Conservation (phyloP, 2,113 vertebrate species). For the Spheniscus mendiculus region DNA sequence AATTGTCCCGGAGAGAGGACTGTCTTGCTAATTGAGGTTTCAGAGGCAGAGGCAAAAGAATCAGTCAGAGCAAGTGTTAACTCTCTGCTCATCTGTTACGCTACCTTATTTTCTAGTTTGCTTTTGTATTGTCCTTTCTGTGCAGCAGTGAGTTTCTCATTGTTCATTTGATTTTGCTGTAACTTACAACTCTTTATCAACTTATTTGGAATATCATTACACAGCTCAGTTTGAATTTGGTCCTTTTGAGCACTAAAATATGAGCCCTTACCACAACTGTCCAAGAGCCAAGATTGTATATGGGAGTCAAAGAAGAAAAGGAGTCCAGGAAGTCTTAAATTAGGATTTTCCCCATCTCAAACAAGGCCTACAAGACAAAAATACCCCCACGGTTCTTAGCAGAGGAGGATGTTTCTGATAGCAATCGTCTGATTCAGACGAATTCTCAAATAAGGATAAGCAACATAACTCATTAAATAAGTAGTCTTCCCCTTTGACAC, state of each 20-base stretch:
- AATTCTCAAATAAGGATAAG: conserved; percentile 56
- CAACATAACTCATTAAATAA: conserved; percentile 46
- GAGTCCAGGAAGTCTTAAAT: conserved; percentile 37
- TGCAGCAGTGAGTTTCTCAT: background rate
- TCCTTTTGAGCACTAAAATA: background rate
- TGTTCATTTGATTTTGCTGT: background rate
- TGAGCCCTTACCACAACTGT: background rate
- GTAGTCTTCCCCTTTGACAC: conserved; percentile 35
- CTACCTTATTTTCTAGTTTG: background rate
- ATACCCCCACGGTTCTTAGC: background rate
- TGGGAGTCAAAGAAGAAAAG: background rate
- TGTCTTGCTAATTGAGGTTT: background rate
- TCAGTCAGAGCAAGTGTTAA: background rate
- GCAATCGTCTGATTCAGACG: conserved; percentile 33
- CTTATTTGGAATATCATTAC: background rate
- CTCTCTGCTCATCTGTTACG: background rate
- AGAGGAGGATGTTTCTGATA: conserved; percentile 43
- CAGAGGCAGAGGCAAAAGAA: background rate
- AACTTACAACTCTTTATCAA: background rate
- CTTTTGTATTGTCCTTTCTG: background rate
- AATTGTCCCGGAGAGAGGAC: background rate
- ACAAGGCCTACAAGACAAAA: background rate
- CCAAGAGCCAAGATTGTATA: background rate
- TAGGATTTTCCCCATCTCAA: background rate
- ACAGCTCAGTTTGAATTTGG: background rate